These are phyloP conservation scores for Brachionus sp. DNA, from an alignment of 1,140 invertebrate species.

Conservation along the genomic window DNA sequence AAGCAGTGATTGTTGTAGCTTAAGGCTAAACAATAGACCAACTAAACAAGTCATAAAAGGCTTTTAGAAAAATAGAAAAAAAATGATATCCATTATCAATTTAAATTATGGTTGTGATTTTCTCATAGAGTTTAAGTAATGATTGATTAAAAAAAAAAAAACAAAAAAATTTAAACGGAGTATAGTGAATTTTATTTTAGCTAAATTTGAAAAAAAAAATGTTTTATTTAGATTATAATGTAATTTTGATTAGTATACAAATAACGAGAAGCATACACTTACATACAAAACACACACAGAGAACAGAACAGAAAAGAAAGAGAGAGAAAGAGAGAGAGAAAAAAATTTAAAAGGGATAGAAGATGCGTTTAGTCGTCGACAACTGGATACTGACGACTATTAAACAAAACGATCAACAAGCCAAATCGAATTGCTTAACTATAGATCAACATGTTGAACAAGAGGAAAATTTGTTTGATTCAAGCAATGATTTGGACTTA, in stretches of 20 bases:
- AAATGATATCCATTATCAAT: too few relatives aligned
- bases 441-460: slow-evolving; percentile 12
- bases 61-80: neutral
- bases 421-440: neutral
- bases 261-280: neutral
- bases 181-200: neutral
- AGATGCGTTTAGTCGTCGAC: slow-evolving; percentile 26
- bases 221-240: neutral
- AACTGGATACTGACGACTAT: slow-evolving; percentile 25
- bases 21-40: neutral
- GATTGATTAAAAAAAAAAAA: too few relatives aligned
- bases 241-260: neutral
- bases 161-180: neutral
- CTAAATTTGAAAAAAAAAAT: neutral
- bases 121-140: too few relatives aligned
- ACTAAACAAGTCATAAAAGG: neutral
- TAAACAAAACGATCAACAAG: neutral
- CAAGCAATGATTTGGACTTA: neutral
- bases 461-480: slow-evolving; percentile 34
- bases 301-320: neutral
- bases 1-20: neutral
- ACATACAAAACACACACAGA: too few relatives aligned
- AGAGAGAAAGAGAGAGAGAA: too few relatives aligned
- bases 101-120: too few relatives aligned
- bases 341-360: neutral